Base-by-base conservation (phyloP, 2,797 vertebrate genomes). In the Poeciliopsis presidionis region DNA sequence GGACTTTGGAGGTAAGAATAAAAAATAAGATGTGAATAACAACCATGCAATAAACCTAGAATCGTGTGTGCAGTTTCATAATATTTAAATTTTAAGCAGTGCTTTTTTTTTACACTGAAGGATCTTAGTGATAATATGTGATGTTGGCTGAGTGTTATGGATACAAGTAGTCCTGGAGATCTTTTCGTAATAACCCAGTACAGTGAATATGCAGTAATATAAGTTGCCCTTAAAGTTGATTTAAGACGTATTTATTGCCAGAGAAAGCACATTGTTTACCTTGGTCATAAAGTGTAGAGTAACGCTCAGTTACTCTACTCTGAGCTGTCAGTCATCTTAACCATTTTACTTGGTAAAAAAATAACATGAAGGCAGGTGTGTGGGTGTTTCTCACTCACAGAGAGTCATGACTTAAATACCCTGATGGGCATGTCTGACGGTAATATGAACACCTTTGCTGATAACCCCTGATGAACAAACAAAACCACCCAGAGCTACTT, bases 101-200 rank as follows among this genome's bases (percentile, higher is more conserved):
- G 25, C 12, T 55, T 67, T 3, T 18, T 25, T 53, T 74, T 76
- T 53, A 53, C 55, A 22, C 69, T 36, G 73, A 72, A 73, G 2
- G 1, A 25, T 11, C 5, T 43, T 6, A 67, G 22, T 25, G 39
- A 67, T n/a, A n/a, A n/a, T 11, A 55, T 55, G n/a, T 46, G 16
- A 46, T 45, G 6, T 18, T 70, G 8, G 39, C 39, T 67, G 18
- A 39, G 25, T 45, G 43, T 76, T 72, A 49, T 25, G 51, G 55
- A 46, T n/a, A 51, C 72, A 80, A 51, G 49, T n/a, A 0, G 20
- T 20, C 25, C 65, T 36, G 82, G 67, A 86, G 71, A 72, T 63
- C 74, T 46, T 65, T 84, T 30, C 33, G 74, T 81, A 84, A 90
- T 81, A 72, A 78, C 51, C 20, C 30, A 72, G 20, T 36, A 8